Base-by-base conservation (phyloP, 2,797 vertebrate species). In the Percopsis omiscomaycus region DNA sequence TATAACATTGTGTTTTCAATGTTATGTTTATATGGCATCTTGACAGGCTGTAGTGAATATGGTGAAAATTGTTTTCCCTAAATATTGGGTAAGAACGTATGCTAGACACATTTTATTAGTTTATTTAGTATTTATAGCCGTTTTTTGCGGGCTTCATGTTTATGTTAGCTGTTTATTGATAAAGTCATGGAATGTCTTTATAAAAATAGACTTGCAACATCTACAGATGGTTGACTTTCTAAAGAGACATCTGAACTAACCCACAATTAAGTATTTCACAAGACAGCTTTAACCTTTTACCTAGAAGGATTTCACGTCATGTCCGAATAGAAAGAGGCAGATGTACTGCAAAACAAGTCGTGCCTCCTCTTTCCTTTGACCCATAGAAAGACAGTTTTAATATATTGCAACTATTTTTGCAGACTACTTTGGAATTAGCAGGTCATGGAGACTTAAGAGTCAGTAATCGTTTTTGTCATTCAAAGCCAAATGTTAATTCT, bases 271-370 rank as follows among this genome's bases (percentile, higher is more conserved):
- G 50, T 56, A 52, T 86, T 90, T 91, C 89, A 66, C 80, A 85
- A 91, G 71, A 82, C 47, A 59, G 77, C 58, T 75, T 76, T 78
- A 60, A 75, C 86, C 84, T 90, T 89, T 90, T 74, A 76, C 86
- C 85, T 78, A 84, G 75, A 89, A 88, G 65, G 63, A 73, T 22
- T 42, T 48, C 65, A 77, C 69, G 64, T 77, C 71, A 53, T 68
- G 45, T 63, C 75, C 73, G 73, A 74, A 51, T 82, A 64, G 67
- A 75, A 58, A 46, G 59, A 49, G 66, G 57, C 16, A 64, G 61
- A 78, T 57, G 55, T 68, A 69, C 14, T 56, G 73, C 50, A 80
- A 80, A 83, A 70, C 71, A 81, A 68, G 37, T 13, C 13, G 67
- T 48, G 54, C 15, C 57, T 59, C 61, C 30, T 28, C 66, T 69